Evolutionary conservation across 2,888 invertebrate genomes (phyloP), one percentile per base, ranked within the genome.

Genomic region (Baronia brevicornis): DNA sequence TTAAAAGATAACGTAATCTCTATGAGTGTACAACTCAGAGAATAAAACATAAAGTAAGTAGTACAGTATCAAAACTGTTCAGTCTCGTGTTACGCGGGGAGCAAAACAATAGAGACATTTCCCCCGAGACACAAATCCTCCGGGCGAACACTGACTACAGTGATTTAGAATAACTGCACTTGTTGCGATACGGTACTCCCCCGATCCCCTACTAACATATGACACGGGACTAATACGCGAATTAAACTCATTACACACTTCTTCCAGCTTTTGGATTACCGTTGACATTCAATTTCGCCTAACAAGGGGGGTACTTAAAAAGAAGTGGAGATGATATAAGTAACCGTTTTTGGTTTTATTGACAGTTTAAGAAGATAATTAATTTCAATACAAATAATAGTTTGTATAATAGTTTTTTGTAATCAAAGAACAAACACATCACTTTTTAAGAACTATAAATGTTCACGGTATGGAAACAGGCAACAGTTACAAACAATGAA

Each of bases 121-220:
- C 80, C 73, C 77, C 43, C 42, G 74, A 66, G 77, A 71, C 61
- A 54, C 59, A 69, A 66, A 58, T 60, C 64, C 69, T 62, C 59
- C 53, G 67, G 69, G 60, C 59, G 56, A 66, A 61, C 58, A 57
- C 52, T 49, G 53, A 51, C 46, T 60, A 52, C 68, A 68, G 73
- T 72, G 77, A 82, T 82, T 78, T 75, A 75, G 64, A 65, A 68
- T 67, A 75, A 77, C 71, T 73, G 67, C 78, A 73, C 78, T 73
- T 74, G 74, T 73, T 73, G 66, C 70, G 54, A 62, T 48, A 24
- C 15, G 28, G 36, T 43, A 39, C 32, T 23, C 23, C 25, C 18
- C 12, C 56, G 41, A 32, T 23, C 23, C 25, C 18, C 12, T 55
- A 55, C 59, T 63, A 67, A 69, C 69, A 60, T 66, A 70, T 72